phyloP scores from a whole-genome alignment of 2,888 invertebrate species.

The Malacosoma neustria region DNA sequence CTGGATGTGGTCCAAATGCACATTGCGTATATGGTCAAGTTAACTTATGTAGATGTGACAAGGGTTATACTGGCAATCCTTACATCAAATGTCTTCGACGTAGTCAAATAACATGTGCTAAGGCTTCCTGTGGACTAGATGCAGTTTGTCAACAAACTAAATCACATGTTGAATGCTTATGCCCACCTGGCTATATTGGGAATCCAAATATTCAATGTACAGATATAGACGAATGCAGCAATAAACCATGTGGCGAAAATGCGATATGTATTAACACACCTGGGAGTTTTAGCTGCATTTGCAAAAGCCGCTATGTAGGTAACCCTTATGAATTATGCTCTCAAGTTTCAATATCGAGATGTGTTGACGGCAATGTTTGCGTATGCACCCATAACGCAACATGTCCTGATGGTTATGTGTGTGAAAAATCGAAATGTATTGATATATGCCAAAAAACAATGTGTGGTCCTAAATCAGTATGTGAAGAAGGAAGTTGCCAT shows the following conservation, averaged over 20 bases:
- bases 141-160: constrained; percentile 86
- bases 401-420: constrained; percentile 85
- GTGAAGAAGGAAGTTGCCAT: constrained; percentile 85
- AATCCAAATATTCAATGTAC: constrained; percentile 91
- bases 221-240: constrained; percentile 88
- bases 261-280: constrained; percentile 93
- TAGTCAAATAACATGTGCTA: constrained; percentile 81
- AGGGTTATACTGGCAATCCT: constrained; percentile 90
- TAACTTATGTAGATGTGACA: constrained; percentile 88
- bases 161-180: constrained; percentile 85
- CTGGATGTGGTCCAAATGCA: constrained; percentile 87
- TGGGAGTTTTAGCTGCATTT: constrained; percentile 92
- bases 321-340: constrained; percentile 92
- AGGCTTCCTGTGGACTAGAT: constrained; percentile 83
- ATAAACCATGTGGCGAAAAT: constrained; percentile 86
- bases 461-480: constrained; percentile 88
- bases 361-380: constrained; percentile 81
- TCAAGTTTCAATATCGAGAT: constrained; percentile 79
- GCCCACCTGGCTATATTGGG: constrained; percentile 88
- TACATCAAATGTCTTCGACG: constrained; percentile 86
- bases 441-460: constrained; percentile 83
- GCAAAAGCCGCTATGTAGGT: constrained; percentile 87
- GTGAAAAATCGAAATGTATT: constrained; percentile 82
- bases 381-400: constrained; percentile 80
- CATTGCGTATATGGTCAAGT: constrained; percentile 89